Evolutionary conservation across 2,888 invertebrate species (phyloP), one percentile per base, ranked within the genome.

Genomic region (Lasius fuliginosus): DNA sequence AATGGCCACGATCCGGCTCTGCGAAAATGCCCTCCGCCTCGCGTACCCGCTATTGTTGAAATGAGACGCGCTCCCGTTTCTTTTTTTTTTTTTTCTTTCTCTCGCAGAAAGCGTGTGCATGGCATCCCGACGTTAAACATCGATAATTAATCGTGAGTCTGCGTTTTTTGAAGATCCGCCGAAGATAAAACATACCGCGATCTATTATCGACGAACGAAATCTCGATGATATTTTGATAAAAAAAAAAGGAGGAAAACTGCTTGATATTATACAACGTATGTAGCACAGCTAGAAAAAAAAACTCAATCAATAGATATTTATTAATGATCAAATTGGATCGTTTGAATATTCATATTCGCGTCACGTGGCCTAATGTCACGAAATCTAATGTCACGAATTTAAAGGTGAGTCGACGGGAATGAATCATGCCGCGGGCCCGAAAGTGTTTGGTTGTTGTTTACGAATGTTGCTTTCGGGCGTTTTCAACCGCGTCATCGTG

Each of bases 401-500:
- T 46, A 15, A 62, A 83, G 58, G n/a, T 11, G 23, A 74, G 60
- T 65, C 79, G 82, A 12, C 33, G 30, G 40, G 75, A 82, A 79
- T 83, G 86, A 87, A 85, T 79, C 64, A 60, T 46, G 76, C 60
- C 27, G n/a, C 42, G 79, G 84, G 62, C 65, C 84, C 89, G 92
- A 93, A 92, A 93, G 92, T 93, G 91, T 92, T 93, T 87, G 88
- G 87, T 18, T n/a, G 53, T 53, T 90, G 89, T 93, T 90, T 92
- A 88, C 91, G 68, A 73, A 75, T 76, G 73, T 87, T 88, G 58
- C 85, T 89, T 90, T 90, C 90, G 88, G 73, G 30, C 82, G 75
- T 83, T 83, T 68, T 73, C 86, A 76, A 84, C 64, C 87, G 86
- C 83, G 86, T 84, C 86, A 87, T 64, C 73, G 85, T 85, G 86